Base-by-base conservation (phyloP, 2,888 invertebrate genomes). In the Dicyrtoma fusca region DNA sequence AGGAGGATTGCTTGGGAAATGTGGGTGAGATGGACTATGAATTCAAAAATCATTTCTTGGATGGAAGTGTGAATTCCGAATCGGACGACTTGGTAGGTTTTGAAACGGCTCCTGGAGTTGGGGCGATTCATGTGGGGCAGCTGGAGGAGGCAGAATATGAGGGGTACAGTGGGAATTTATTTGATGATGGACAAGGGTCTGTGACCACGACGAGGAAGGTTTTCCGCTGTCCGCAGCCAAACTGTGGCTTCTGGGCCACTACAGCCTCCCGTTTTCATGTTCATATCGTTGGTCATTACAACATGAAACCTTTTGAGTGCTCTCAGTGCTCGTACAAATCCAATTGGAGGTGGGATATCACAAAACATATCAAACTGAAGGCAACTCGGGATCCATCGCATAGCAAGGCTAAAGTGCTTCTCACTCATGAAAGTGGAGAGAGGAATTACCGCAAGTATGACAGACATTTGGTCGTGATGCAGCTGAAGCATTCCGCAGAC, bases 281-380 rank as follows among this genome's bases (percentile, higher is more conserved):
- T 4, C 95, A 95, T 84, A 94, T 95, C 80, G 94, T 95, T 13
- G 94, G 94, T 1, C 95, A 95, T 84, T 86, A 94, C 78, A 95
- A 95, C 84, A 92, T 92, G 75, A 69, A 64, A 34, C 59, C 96
- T 0, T 97, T 95, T 84, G 94, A 95, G 84, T 97, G 97, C 85
- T 95, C 96, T 0, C 86, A 93, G 17, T 97, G 97, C 85, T 91
- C 92, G 69, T 94, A 95, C 83, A 90, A 94, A 81, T 95, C 95
- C 34, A 97, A 97, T 83, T 97, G 96, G 95, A 89, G 95, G 77
- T 96, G 95, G 93, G 97, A 97, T 85, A 94, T 97, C 74, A 94
- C 94, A 26, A 94, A 97, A 84, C 97, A 97, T 84, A 95, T 97
- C 77, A 91, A 94, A 82, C 86, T 95, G 81, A 95, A 94, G 86